Conservation (phyloP, 2,797 vertebrate species). For the Staurois parvus region DNA sequence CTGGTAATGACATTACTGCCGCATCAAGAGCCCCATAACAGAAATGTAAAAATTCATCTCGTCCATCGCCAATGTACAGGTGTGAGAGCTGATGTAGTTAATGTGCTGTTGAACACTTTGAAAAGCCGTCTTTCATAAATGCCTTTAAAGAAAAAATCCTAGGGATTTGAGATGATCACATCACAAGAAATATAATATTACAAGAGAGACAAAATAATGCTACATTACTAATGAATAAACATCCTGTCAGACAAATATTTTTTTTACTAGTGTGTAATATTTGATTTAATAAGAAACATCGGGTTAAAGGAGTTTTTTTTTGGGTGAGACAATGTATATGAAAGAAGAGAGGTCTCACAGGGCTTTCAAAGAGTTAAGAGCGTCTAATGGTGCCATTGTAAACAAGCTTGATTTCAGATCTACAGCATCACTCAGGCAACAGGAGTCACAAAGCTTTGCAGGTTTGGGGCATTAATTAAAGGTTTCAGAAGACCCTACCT, state of each 20-base stretch:
- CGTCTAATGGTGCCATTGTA: constrained; percentile 67
- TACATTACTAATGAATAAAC: constrained; percentile 27
- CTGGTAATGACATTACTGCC: too few relatives aligned
- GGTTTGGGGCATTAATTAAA: constrained; percentile 84
- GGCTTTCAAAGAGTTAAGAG: constrained; percentile 72
- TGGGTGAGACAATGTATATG: constrained; percentile 11
- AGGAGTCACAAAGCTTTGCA: constrained; percentile 77
- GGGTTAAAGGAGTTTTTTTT: background rate
- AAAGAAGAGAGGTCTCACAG: constrained; percentile 4
- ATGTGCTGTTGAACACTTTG: too few relatives aligned
- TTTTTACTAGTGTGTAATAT: background rate
- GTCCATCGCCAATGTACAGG: too few relatives aligned
- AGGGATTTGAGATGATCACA: constrained; percentile 7
- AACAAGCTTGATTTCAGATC: constrained; percentile 70
- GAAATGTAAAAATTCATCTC: too few relatives aligned
- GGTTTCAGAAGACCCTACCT: constrained; percentile 84
- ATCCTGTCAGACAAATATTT: constrained; percentile 17
- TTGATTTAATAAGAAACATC: background rate
- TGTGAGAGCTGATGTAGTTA: too few relatives aligned
- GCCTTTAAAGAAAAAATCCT: background rate
- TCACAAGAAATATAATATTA: background rate
- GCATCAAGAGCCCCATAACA: too few relatives aligned
- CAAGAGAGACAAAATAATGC: constrained; percentile 20
- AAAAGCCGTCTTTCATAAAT: background rate
- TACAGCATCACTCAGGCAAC: constrained; percentile 69